Conservation (phyloP, 35 echinoderm and acorn worm species). For the Patiria miniata region DNA sequence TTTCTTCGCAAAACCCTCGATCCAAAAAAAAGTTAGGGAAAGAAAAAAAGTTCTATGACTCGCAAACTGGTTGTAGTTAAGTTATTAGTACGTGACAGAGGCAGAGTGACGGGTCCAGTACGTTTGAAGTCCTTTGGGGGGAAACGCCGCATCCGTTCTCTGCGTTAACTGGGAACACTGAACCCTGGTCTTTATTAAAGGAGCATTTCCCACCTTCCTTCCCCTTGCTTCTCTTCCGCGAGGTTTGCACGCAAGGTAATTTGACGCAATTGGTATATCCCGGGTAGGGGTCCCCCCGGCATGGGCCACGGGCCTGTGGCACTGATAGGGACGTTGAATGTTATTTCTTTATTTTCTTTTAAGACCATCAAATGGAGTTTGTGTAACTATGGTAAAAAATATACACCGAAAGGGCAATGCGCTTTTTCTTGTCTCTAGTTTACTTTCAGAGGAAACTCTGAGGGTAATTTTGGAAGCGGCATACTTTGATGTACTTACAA, state of each 20-base stretch:
- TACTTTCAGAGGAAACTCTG: too few relatives aligned
- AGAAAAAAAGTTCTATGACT: slow-evolving; percentile 25
- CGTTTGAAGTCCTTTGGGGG: background rate
- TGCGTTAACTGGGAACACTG: slow-evolving; percentile 15
- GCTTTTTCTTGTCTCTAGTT: background rate
- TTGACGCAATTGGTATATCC: slow-evolving; percentile 29
- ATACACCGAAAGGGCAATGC: background rate
- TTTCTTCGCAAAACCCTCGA: background rate
- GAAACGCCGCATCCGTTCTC: background rate
- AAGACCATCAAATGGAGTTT: background rate
- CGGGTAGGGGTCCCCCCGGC: background rate
- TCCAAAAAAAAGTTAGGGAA: background rate
- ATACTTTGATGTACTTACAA: too few relatives aligned
- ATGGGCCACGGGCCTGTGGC: background rate
- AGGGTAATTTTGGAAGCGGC: too few relatives aligned
- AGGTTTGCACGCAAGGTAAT: slow-evolving; percentile 29
- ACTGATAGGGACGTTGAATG: background rate
- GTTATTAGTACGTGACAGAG: slow-evolving; percentile 4
- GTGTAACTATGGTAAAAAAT: background rate
- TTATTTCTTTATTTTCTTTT: too few relatives aligned
- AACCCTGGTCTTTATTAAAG: slow-evolving; percentile 5
- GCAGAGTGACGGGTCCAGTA: background rate
- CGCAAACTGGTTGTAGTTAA: slow-evolving; percentile 6
- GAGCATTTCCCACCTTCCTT: slow-evolving; percentile 18
- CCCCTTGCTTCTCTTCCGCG: background rate